phyloP scores from a whole-genome alignment of 2,113 vertebrate genomes.

The Lota lota region DNA sequence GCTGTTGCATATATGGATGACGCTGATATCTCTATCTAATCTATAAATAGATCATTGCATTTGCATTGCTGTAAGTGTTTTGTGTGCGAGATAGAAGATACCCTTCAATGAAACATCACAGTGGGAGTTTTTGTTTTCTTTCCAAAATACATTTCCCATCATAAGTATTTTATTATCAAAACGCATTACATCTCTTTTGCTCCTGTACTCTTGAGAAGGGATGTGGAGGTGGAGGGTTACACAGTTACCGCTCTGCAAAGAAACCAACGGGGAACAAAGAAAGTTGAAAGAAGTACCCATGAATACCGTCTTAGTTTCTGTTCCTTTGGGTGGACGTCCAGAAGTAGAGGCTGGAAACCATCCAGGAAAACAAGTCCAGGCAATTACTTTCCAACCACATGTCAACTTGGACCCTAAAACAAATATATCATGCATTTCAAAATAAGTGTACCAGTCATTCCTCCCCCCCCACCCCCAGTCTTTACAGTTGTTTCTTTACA shows the following conservation, averaged over 20 bases:
- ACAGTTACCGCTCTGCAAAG: constrained; percentile 85
- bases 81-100: too few species aligned
- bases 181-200: constrained; percentile 92
- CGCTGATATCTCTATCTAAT: too few species aligned
- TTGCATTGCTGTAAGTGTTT: too few species aligned
- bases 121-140: constrained; percentile 38
- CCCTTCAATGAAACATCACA: constrained; percentile 47
- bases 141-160: constrained; percentile 75
- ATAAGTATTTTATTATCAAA: constrained; percentile 98
- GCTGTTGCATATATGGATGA: too few species aligned
- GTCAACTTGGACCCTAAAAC: constrained; percentile 55
- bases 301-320: constrained; percentile 64
- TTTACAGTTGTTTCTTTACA: constrained; percentile 72
- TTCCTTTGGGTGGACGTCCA: constrained; percentile 18
- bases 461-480: constrained; percentile 67
- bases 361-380: constrained; percentile 30
- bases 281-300: constrained; percentile 73
- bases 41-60: too few species aligned
- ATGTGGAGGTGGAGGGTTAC: constrained; percentile 65
- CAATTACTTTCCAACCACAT: constrained; percentile 44
- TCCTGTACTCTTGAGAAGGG: constrained; percentile 53
- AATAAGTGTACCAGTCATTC: constrained; percentile 68
- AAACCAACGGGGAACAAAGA: constrained; percentile 68
- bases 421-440: constrained; percentile 62
- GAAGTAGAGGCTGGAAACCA: background rate